Evolutionary conservation across 2,888 invertebrate species (phyloP).

Genomic region (Drosophila heteroneura): DNA sequence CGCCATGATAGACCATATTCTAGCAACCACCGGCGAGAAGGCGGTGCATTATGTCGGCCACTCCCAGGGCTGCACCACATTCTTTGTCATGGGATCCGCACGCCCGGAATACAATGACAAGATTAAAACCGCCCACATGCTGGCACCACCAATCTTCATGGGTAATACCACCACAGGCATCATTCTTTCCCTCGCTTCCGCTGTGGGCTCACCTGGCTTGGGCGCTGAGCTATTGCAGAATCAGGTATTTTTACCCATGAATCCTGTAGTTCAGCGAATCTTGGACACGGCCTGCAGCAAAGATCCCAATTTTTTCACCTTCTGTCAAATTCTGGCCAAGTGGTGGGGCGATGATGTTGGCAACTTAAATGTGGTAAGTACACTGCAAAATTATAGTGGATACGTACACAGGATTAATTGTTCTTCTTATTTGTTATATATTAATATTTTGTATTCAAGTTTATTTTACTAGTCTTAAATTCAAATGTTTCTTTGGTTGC

Average conservation of each 20-base stretch:
- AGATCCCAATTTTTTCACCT: constrained; percentile 53
- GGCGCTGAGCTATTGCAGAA: constrained; percentile 62
- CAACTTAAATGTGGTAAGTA: constrained; percentile 73
- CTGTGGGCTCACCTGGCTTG: constrained; percentile 67
- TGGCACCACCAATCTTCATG: constrained; percentile 90
- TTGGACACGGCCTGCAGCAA: constrained; percentile 74
- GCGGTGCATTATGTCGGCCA: constrained; percentile 88
- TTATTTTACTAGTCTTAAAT: neutral
- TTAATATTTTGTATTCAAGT: neutral
- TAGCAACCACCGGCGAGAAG: constrained; percentile 84
- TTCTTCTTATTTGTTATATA: neutral
- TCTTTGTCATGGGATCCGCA: constrained; percentile 85
- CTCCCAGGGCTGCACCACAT: constrained; percentile 87
- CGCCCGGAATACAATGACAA: constrained; percentile 86
- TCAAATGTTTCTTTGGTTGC: neutral
- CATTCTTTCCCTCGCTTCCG: constrained; percentile 84
- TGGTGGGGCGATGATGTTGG: constrained; percentile 72
- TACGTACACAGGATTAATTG: neutral
- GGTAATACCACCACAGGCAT: constrained; percentile 86
- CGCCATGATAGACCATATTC: constrained; percentile 88
- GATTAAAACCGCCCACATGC: constrained; percentile 85
- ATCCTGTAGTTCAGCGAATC: constrained; percentile 66
- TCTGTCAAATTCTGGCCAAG: constrained; percentile 68
- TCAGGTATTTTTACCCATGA: constrained; percentile 87
- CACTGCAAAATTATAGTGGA: neutral